Evolutionary conservation across 1,140 invertebrate species (phyloP).

Genomic region (Camponotus vicinus): DNA sequence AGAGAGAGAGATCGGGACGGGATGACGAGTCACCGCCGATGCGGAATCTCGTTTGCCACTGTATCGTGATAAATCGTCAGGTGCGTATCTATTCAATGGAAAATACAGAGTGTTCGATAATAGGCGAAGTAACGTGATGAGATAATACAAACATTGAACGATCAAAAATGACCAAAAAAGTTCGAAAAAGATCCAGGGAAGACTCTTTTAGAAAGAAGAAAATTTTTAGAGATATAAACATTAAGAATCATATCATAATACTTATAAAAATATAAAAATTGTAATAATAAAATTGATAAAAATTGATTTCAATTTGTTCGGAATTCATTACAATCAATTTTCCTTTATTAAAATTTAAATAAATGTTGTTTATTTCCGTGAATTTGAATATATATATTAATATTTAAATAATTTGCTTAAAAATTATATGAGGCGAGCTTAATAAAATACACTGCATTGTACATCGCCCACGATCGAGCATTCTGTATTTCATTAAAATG

Average conservation of each 20-base stretch:
- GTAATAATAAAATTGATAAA: not conserved
- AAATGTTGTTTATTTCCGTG: not conserved
- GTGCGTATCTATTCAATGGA: constrained; percentile 36
- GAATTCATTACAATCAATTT: not conserved
- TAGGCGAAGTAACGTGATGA: not conserved
- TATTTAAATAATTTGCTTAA: constrained; percentile 12
- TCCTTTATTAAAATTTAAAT: not conserved
- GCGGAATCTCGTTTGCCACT: constrained; percentile 44
- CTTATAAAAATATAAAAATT: not conserved
- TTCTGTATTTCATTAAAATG: constrained; percentile 15
- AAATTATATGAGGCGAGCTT: not conserved
- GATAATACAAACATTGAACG: not conserved
- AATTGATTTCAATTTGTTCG: constrained; percentile 6
- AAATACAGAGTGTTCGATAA: not conserved
- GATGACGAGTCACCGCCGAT: constrained; percentile 59
- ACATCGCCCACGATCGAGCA: not conserved
- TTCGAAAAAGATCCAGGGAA: not conserved
- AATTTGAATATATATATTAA: constrained; percentile 4
- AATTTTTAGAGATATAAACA: not conserved
- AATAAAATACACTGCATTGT: constrained; percentile 5
- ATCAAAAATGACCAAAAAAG: not conserved
- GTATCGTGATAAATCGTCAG: constrained; percentile 63
- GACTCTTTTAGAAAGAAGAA: not conserved
- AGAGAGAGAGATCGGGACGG: constrained; percentile 44
- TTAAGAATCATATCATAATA: not conserved